Percentiles rank a stretch among this genome's conserved stretches.
phyloP scores from a whole-genome alignment of 2,113 vertebrate species.

The Syngnathus typhle region DNA sequence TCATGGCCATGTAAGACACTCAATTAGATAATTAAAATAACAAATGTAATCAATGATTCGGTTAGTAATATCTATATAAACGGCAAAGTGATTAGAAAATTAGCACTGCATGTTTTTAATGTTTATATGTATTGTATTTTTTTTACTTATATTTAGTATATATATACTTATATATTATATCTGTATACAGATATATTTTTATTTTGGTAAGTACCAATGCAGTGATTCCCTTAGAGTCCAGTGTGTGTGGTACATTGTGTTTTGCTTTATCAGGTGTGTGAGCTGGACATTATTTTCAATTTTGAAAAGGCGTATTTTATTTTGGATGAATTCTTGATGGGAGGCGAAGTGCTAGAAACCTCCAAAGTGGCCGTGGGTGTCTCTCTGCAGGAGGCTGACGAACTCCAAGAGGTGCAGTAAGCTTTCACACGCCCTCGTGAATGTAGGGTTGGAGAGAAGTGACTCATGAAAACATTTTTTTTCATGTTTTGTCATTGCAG shows the following conservation, averaged over 20 bases:
- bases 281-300: conserved; percentile 94
- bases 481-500: conserved; percentile 71
- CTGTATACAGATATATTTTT: too few species aligned
- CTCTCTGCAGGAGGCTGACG: conserved; percentile 82
- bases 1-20: too few species aligned
- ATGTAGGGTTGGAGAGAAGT: not conserved
- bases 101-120: too few species aligned
- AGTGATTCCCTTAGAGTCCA: not conserved
- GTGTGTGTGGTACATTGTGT: not conserved
- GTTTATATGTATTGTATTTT: too few species aligned
- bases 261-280: conserved; percentile 77
- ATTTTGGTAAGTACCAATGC: too few species aligned
- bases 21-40: too few species aligned
- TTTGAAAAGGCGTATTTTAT: conserved; percentile 97
- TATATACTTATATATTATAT: too few species aligned
- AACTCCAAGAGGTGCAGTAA: conserved; percentile 84
- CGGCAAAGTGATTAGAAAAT: too few species aligned
- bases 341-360: conserved; percentile 88
- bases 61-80: too few species aligned
- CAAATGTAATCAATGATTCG: too few species aligned
- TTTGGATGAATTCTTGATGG: conserved; percentile 90
- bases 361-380: conserved; percentile 78
- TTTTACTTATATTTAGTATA: too few species aligned
- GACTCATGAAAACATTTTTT: conserved; percentile 11
- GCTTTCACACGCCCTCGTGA: not conserved